These are phyloP conservation scores for Osmoderma eremita DNA, from an alignment of 2,888 invertebrate species.

Conservation along the genomic window DNA sequence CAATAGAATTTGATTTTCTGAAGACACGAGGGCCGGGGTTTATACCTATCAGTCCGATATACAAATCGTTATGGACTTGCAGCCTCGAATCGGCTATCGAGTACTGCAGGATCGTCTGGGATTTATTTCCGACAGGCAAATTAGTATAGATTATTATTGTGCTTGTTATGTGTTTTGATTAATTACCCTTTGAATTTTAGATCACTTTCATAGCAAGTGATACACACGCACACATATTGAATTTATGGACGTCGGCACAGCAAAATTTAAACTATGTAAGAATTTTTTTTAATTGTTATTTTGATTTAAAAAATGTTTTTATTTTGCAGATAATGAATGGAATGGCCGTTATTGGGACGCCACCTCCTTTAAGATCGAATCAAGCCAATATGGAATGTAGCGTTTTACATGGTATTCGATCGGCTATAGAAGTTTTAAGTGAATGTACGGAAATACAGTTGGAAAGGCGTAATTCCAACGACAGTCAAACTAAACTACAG, in stretches of 20 bases:
- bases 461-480: constrained; percentile 65
- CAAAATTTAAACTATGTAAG: constrained; percentile 88
- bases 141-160: constrained; percentile 68
- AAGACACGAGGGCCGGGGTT: constrained; percentile 76
- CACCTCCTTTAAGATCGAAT: constrained; percentile 67
- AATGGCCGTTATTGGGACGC: constrained; percentile 83
- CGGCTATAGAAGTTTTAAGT: constrained; percentile 86
- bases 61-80: constrained; percentile 96
- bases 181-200: constrained; percentile 63
- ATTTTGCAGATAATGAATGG: constrained; percentile 81
- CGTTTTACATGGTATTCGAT: constrained; percentile 84
- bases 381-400: constrained; percentile 73
- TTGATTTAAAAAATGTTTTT: constrained; percentile 18
- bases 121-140: constrained; percentile 92
- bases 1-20: constrained; percentile 84
- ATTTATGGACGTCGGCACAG: constrained; percentile 84
- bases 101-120: constrained; percentile 96
- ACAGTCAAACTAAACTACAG: constrained; percentile 59
- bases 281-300: constrained; percentile 46
- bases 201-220: constrained; percentile 89
- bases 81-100: constrained; percentile 95
- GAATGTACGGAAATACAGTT: constrained; percentile 83
- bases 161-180: too few relatives aligned
- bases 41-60: constrained; percentile 83
- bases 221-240: constrained; percentile 83